A percentile compares a stretch with the other conserved stretches of the same genome.
Evolutionary conservation across 2,113 vertebrate genomes (phyloP).

Genomic region (Pachycephala philippinensis): DNA sequence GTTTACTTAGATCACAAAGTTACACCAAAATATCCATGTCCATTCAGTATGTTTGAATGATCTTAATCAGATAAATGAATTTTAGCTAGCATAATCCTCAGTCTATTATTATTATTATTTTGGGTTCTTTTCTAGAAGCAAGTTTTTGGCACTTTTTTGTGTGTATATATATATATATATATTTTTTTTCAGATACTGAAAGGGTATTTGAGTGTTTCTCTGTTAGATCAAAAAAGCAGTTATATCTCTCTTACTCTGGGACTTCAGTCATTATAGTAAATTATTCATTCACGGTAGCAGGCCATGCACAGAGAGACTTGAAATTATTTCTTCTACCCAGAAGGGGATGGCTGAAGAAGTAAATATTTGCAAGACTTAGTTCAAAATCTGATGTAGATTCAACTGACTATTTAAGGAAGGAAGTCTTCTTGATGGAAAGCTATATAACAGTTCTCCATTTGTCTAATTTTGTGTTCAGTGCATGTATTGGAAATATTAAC

Average conservation of each 20-base stretch:
- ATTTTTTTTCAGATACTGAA: background rate
- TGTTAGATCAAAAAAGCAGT: background rate
- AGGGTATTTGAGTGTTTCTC: background rate
- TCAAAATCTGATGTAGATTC: background rate
- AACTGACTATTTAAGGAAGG: background rate
- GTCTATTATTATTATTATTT: background rate
- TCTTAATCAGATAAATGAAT: background rate
- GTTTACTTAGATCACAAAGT: background rate
- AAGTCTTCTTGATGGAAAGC: background rate
- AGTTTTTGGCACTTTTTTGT: background rate
- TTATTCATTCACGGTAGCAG: background rate
- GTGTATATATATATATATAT: rapidly evolving
- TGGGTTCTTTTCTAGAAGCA: background rate
- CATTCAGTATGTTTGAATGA: background rate
- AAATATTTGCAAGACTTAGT: background rate
- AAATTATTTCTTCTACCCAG: background rate
- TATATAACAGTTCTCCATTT: background rate
- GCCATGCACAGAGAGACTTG: background rate
- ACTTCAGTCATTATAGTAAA: background rate
- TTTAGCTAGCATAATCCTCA: background rate
- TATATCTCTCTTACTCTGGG: background rate
- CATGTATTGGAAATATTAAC: background rate
- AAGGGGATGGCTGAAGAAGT: background rate
- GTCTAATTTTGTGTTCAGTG: background rate
- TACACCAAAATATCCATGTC: background rate